phyloP scores from a whole-genome alignment of 2,797 vertebrate genomes.

The Clarias pachynema region DNA sequence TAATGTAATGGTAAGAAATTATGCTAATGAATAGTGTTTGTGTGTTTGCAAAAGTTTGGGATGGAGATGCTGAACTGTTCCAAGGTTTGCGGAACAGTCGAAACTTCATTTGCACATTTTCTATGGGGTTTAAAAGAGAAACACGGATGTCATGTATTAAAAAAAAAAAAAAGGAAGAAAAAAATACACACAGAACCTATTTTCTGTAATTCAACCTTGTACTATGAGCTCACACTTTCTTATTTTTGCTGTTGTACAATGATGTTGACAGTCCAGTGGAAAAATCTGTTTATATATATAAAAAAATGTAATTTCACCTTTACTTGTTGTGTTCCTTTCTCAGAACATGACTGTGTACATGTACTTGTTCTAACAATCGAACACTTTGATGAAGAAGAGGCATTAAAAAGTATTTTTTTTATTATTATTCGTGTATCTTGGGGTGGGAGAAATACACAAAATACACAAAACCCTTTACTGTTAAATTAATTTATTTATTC shows the following conservation, averaged over 20 bases:
- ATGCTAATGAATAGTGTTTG: slow-evolving; percentile 52
- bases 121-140: slow-evolving; percentile 46
- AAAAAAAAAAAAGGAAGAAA: slow-evolving; percentile 17
- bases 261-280: slow-evolving; percentile 36
- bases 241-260: slow-evolving; percentile 42
- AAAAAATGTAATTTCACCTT: slow-evolving; percentile 21
- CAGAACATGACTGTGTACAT: not conserved
- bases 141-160: slow-evolving; percentile 50
- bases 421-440: slow-evolving; percentile 20
- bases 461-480: slow-evolving; percentile 1
- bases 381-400: slow-evolving; percentile 6
- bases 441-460: slow-evolving; percentile 12
- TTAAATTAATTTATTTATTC: not conserved
- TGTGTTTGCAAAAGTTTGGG: slow-evolving; percentile 31
- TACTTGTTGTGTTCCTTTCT: slow-evolving; percentile 13
- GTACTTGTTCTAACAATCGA: not conserved
- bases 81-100: slow-evolving; percentile 21
- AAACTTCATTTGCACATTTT: slow-evolving; percentile 58
- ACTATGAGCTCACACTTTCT: slow-evolving; percentile 29
- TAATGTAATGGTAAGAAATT: slow-evolving; percentile 83
- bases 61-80: not conserved
- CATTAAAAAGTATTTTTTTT: not conserved
- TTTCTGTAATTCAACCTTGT: slow-evolving; percentile 50
- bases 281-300: slow-evolving; percentile 22
- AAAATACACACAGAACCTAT: not conserved